These are phyloP conservation scores for Melipona quadrifasciata DNA, from an alignment of 1,140 invertebrate genomes.

Conservation along the genomic window DNA sequence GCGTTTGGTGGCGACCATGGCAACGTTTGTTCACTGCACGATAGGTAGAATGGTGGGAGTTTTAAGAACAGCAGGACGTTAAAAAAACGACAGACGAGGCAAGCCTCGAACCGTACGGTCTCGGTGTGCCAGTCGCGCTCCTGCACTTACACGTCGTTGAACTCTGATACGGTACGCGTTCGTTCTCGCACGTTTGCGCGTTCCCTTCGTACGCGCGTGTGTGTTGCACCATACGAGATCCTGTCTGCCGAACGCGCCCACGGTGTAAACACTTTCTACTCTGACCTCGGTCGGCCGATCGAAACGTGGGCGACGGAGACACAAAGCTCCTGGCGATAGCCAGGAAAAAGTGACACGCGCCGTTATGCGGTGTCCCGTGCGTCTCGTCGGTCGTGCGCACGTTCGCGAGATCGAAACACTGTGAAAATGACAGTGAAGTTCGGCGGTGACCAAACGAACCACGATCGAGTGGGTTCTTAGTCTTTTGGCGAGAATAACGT, in stretches of 20 bases:
- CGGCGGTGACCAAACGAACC: not conserved
- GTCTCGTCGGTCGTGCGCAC: not conserved
- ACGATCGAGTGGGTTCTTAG: conserved; percentile 8
- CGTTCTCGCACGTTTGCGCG: conserved; percentile 1
- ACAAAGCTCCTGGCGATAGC: not conserved
- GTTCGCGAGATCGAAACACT: not conserved
- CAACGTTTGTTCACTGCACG: conserved; percentile 54
- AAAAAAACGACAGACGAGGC: conserved; percentile 37
- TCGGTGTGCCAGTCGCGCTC: conserved; percentile 68
- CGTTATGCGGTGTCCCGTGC: not conserved
- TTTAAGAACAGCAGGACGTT: conserved; percentile 57
- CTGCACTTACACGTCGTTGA: conserved; percentile 58
- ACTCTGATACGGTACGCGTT: not conserved
- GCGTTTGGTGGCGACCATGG: conserved; percentile 59
- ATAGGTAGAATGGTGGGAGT: conserved; percentile 47
- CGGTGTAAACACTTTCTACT: conserved; percentile 73
- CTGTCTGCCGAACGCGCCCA: conserved; percentile 37
- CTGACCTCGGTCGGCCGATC: conserved; percentile 64
- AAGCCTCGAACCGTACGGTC: conserved; percentile 56
- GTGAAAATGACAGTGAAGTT: conserved; percentile 41
- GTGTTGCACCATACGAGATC: conserved; percentile 4
- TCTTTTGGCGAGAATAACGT: not conserved
- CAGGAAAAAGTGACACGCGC: conserved; percentile 36
- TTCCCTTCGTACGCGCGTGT: not conserved
- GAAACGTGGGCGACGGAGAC: conserved; percentile 38